A percentile compares a stretch with the other conserved stretches of the same genome.
These are phyloP conservation scores for Hiodon tergisus DNA, from an alignment of 2,113 vertebrate species.

Conservation along the genomic window DNA sequence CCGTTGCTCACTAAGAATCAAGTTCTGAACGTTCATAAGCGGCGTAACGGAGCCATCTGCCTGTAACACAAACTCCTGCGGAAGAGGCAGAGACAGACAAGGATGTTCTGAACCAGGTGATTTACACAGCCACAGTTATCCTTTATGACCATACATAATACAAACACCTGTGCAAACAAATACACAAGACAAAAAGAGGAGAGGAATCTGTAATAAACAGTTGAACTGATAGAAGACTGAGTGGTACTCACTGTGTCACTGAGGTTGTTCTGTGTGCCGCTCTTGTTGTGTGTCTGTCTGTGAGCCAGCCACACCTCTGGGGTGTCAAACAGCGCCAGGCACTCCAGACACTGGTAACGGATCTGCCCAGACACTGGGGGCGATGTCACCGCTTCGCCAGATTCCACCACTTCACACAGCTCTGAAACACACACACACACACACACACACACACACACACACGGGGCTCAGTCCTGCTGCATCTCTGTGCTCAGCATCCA, in stretches of 20 bases:
- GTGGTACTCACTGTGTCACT: slow-evolving; percentile 44
- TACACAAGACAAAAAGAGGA: too few species aligned
- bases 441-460: too few species aligned
- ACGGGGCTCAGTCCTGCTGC: too few species aligned
- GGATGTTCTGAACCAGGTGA: neutral
- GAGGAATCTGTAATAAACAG: neutral
- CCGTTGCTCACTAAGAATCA: slow-evolving; percentile 66
- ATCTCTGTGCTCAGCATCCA: too few species aligned
- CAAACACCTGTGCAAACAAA: too few species aligned
- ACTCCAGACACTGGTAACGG: slow-evolving; percentile 83
- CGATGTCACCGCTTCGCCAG: slow-evolving; percentile 32
- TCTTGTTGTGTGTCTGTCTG: slow-evolving; percentile 66
- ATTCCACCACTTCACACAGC: slow-evolving; percentile 56
- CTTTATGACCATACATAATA: too few species aligned
- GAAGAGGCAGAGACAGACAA: neutral
- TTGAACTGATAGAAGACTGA: too few species aligned
- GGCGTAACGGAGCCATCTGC: slow-evolving; percentile 62
- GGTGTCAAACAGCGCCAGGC: slow-evolving; percentile 73
- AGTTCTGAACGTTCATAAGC: slow-evolving; percentile 62
- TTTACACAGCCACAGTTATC: too few species aligned
- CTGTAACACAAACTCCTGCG: slow-evolving; percentile 66
- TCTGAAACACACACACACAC: slow-evolving; percentile 36
- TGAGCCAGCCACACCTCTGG: slow-evolving; percentile 79
- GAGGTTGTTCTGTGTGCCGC: slow-evolving; percentile 58
- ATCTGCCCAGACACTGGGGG: slow-evolving; percentile 55